Conservation (phyloP, 2,797 vertebrate genomes). For the Myotis myotis region DNA sequence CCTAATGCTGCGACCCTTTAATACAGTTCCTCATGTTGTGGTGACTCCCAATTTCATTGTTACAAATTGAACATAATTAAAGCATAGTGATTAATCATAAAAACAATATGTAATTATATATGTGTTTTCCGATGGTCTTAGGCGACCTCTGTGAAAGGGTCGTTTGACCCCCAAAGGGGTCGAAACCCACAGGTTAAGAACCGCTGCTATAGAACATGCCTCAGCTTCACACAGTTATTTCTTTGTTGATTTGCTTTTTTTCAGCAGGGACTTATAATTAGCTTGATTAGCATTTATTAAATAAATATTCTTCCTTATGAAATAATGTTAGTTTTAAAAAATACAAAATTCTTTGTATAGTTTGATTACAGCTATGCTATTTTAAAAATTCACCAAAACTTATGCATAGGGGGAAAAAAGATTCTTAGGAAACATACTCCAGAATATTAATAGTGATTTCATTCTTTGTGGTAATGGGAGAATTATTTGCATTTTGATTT, state of each 20-base stretch:
- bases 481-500: conserved; percentile 36
- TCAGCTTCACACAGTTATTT: not conserved
- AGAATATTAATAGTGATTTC: not conserved
- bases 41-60: too few relatives aligned
- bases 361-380: not conserved
- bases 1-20: too few relatives aligned
- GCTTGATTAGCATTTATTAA: not conserved
- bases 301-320: not conserved
- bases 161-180: too few relatives aligned
- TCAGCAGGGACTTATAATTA: not conserved
- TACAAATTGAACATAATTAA: too few relatives aligned
- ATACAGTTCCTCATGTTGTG: too few relatives aligned
- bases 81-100: too few relatives aligned
- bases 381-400: not conserved
- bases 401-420: not conserved
- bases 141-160: too few relatives aligned
- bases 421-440: not conserved
- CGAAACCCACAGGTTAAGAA: too few relatives aligned
- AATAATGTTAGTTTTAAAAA: conserved; percentile 1
- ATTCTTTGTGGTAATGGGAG: not conserved
- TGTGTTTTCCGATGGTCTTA: too few relatives aligned
- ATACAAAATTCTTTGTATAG: not conserved
- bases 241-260: not conserved
- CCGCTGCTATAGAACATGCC: not conserved
- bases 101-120: too few relatives aligned